Base-by-base conservation (phyloP, 1,140 invertebrate genomes). In the Macrobrachium nipponense region DNA sequence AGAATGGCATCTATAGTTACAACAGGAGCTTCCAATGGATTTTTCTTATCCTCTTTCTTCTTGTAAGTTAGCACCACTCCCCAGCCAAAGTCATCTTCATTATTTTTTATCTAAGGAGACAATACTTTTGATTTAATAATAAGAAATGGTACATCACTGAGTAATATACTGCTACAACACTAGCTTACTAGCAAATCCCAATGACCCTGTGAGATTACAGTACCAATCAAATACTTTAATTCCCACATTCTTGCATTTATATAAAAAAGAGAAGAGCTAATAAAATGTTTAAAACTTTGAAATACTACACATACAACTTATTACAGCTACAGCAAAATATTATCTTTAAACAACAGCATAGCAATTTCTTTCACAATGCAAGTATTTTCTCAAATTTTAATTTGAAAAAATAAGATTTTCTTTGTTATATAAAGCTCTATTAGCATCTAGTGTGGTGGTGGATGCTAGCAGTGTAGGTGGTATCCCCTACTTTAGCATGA, bases 11-110 rank as follows among this genome's bases (percentile, higher is more conserved):
- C 97, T 11, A 97, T 94, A 59, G 96, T 93, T 80, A 97, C 94
- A 14, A 91, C 89, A 59, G 91, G 89, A 15, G 91, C 90, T 20
- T 91, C 90, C 23, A 90, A 82, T 0, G 91, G 88, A 88, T 91
- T 90, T 51, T 88, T 91, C 82, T 92, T 91, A 80, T 91, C 91
- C 85, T 92, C 92, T 85, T 94, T 92, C 89, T 97, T 97, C 89
- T 96, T 95, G 90, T 97, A 98, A 91, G 98, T 98, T 0, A 99
- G 94, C 68, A 99, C 94, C 43, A 98, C 96, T 60, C 97, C 97
- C 98, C 98, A 99, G 89, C 98, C 98, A 91, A 98, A 99, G 90
- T 97, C 95, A 83, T 96, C 92, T 0, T 95, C 94, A 76, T 95
- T 95, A 89, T 95, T 96, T 92, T 97, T 96, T 4, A 98, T 94